Percentiles rank a stretch among this genome's conserved stretches.
Conservation (phyloP, 2,113 vertebrate genomes). For the Sturnira hondurensis region DNA sequence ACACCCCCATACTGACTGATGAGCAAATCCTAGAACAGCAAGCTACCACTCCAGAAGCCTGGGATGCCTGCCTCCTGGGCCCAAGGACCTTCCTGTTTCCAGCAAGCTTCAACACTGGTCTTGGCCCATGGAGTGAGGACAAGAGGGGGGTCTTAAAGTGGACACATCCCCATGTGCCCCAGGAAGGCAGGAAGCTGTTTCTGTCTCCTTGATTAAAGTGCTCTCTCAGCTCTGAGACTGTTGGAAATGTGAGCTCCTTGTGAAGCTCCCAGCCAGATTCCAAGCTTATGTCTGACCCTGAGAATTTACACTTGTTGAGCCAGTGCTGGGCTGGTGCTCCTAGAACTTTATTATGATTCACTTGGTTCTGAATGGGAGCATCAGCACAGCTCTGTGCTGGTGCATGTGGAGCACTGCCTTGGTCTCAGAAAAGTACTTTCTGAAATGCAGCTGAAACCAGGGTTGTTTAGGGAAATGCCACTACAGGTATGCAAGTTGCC, state of each 20-base stretch:
- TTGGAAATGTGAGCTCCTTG: background rate
- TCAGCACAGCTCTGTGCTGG: background rate
- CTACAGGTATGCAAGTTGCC: no score
- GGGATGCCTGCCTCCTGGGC: no score
- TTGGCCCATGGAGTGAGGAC: background rate
- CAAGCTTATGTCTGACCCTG: background rate
- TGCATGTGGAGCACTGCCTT: background rate
- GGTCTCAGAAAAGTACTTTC: background rate
- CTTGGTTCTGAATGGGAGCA: background rate
- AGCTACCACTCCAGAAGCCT: background rate
- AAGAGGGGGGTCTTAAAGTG: background rate
- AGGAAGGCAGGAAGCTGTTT: background rate
- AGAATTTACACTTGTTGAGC: background rate
- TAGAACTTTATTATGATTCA: background rate
- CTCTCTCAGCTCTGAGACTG: background rate
- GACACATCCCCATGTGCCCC: background rate
- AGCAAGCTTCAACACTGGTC: background rate
- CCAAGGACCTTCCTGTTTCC: background rate
- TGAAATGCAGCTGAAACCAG: background rate
- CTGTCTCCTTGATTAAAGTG: background rate
- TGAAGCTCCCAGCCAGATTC: background rate
- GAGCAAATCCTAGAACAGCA: background rate
- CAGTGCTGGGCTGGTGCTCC: background rate
- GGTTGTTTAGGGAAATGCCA: background rate
- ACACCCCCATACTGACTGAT: background rate